Percentiles rank a stretch among this genome's conserved stretches.
These are phyloP conservation scores for Drosophila carrolli DNA, from an alignment of 1,140 invertebrate genomes.

Conservation along the genomic window DNA sequence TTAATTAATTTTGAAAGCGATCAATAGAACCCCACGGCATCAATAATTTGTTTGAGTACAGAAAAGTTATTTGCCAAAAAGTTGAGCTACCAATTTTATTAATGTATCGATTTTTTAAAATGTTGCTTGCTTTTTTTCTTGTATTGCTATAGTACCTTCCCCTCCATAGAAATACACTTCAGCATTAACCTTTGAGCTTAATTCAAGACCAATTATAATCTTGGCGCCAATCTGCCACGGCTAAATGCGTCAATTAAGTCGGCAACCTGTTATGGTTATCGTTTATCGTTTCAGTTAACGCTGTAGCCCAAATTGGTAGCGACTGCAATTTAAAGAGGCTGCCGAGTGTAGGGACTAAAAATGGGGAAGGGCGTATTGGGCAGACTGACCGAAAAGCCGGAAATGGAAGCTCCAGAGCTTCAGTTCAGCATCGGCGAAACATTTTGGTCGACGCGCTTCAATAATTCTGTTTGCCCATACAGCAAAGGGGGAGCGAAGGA, in stretches of 20 bases:
- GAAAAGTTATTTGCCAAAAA: too few relatives aligned
- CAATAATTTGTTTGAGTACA: too few relatives aligned
- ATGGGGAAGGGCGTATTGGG: neutral
- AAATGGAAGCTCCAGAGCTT: slow-evolving; percentile 16
- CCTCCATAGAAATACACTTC: too few relatives aligned
- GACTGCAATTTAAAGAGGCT: slow-evolving; percentile 50
- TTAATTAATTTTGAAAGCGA: too few relatives aligned
- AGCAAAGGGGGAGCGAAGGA: slow-evolving; percentile 14
- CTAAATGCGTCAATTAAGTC: slow-evolving; percentile 16
- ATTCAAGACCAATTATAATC: slow-evolving; percentile 24
- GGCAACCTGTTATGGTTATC: slow-evolving; percentile 20
- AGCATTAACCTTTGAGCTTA: neutral
- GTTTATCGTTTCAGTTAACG: slow-evolving; percentile 55
- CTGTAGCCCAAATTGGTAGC: slow-evolving; percentile 24
- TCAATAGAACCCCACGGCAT: too few relatives aligned
- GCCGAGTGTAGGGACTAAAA: too few relatives aligned
- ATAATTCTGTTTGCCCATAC: slow-evolving; percentile 75
- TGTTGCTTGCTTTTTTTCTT: too few relatives aligned
- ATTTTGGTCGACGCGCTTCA: slow-evolving; percentile 67
- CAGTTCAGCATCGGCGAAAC: slow-evolving; percentile 35
- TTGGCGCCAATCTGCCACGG: slow-evolving; percentile 2
- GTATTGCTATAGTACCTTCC: too few relatives aligned
- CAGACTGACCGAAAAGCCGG: slow-evolving; percentile 51
- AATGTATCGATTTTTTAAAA: too few relatives aligned
- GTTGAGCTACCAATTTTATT: too few relatives aligned